Conservation (phyloP, 2,888 invertebrate genomes). For the Teinopalpus imperialis region DNA sequence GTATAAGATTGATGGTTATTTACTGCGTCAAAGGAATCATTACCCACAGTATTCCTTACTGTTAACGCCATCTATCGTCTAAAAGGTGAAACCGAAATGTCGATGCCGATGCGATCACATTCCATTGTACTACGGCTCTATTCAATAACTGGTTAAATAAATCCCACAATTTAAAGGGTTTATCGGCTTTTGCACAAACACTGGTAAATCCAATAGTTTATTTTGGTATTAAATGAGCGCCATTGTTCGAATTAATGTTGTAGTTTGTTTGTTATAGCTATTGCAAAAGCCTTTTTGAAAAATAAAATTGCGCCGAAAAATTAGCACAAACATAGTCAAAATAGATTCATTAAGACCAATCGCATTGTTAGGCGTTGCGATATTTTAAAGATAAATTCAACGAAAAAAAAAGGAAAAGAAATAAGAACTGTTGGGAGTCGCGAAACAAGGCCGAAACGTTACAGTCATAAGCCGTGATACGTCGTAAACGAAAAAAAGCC, state of each 20-base stretch:
- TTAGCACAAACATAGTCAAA: no score
- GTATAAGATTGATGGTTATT: no score
- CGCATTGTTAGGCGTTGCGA: not conserved
- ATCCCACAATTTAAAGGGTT: conserved; percentile 11
- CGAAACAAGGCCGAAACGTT: conserved; percentile 22
- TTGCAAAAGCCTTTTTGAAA: not conserved
- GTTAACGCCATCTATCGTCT: conserved; percentile 3
- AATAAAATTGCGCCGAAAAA: conserved; percentile 4
- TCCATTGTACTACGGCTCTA: conserved; percentile 6
- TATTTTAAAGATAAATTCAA: not conserved
- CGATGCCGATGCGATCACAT: not conserved
- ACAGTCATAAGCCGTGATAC: conserved; percentile 24
- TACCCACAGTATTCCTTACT: not conserved
- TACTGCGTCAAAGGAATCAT: no score
- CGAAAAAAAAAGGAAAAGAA: not conserved
- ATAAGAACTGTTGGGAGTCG: conserved; percentile 5
- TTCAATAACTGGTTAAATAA: conserved; percentile 16
- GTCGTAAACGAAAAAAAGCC: conserved; percentile 26
- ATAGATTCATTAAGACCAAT: no score
- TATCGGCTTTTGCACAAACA: conserved; percentile 16
- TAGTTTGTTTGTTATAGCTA: not conserved
- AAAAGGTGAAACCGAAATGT: not conserved
- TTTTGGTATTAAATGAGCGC: conserved; percentile 7
- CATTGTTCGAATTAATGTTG: conserved; percentile 12
- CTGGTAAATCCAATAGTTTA: conserved; percentile 7